Percentiles rank a stretch among this genome's conserved stretches.
phyloP scores from a whole-genome alignment of 1,140 invertebrate genomes.

The Oryctes rhinoceros region DNA sequence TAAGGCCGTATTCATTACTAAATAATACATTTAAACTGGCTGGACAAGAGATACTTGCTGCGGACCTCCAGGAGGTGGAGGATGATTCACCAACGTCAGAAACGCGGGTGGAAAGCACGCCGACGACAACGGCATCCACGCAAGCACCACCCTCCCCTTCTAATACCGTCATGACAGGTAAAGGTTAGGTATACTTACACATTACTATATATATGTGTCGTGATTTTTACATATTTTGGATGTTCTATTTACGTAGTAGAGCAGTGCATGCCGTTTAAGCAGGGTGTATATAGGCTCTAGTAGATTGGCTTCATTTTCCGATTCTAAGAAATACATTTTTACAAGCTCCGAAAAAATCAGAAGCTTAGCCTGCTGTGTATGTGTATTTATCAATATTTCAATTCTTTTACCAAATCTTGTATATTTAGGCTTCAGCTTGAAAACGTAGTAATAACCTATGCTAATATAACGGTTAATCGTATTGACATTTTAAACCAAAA shows the following conservation, averaged over 20 bases:
- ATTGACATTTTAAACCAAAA: too few relatives aligned
- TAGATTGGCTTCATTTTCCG: too few relatives aligned
- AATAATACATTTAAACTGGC: constrained; percentile 52
- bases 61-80: constrained; percentile 58
- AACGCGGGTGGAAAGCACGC: constrained; percentile 42
- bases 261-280: background rate
- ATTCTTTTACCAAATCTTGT: too few relatives aligned
- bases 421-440: too few relatives aligned
- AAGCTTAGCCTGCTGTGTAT: too few relatives aligned
- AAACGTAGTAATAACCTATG: too few relatives aligned
- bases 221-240: background rate
- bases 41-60: constrained; percentile 56
- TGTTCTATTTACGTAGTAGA: background rate
- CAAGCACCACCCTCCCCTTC: constrained; percentile 52
- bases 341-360: too few relatives aligned
- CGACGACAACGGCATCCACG: constrained; percentile 40
- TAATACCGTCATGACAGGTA: constrained; percentile 59
- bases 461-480: too few relatives aligned
- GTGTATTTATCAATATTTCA: too few relatives aligned
- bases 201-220: constrained; percentile 39
- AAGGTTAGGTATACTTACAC: constrained; percentile 43
- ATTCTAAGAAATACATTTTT: too few relatives aligned
- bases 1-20: background rate
- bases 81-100: constrained; percentile 49
- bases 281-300: too few relatives aligned